Base-by-base conservation (phyloP, 2,113 vertebrate species). In the Catharus bicknelli region DNA sequence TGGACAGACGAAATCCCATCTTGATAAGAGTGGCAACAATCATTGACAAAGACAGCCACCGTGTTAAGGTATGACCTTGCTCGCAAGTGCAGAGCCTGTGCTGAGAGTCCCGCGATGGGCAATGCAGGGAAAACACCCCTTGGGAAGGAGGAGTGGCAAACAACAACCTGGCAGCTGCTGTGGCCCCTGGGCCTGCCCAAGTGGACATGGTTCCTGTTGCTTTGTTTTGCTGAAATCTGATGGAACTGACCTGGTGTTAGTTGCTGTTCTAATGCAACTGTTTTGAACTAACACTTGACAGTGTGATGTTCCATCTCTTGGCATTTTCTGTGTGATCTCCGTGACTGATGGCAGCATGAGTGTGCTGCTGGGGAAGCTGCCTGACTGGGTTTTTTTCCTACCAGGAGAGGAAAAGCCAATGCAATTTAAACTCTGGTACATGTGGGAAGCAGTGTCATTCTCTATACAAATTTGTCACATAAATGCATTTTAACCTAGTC, bases 1-100 rank as follows among this genome's bases (percentile, higher is more conserved):
- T 99, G 30, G 99, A 99, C 96, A 97, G 96, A 79, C 97, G 98
- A 75, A 98, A 98, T 93, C 98, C 98, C 23, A 97, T 98, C 97
- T 77, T 99, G 94, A 97, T 99, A 88, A 97, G 98, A 11, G 98
- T 98, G 30, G 98, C 98, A 85, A 98, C 98, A 5, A 85, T 99
- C 20, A 85, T 93, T 9, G 97, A 98, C 53, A 97, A 74, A 51
- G 98, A 98, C 10, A 97, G 98, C 94, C 93, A 98, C 94, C 97
- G 97, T 16, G 73, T 99, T 62, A 98, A 98, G 98, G 98, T 98
- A 93, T 42, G 85, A 61, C 36, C 78, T 91, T 77, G 67, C 61
- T 90, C 17, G 17, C 16, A 17, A 19, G 63, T 15, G 38, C 73
- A 74, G 55, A 74, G 62, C 57, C 25, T 25, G n/a, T 78, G 70